Evolutionary conservation across 2,797 vertebrate species (phyloP).

Genomic region (Trachurus trachurus): DNA sequence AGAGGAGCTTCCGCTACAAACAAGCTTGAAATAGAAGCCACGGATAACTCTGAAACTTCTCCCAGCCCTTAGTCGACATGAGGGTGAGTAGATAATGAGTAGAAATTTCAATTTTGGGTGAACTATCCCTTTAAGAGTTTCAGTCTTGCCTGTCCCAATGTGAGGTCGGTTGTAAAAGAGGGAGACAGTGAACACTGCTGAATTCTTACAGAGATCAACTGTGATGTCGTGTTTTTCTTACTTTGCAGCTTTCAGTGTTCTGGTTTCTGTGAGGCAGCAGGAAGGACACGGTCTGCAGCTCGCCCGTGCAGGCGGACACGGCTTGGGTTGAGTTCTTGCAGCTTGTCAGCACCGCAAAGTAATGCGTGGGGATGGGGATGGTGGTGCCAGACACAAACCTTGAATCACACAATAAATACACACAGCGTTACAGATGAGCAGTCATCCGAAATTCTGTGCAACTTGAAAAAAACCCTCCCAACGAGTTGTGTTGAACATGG

Average conservation of each 20-base stretch:
- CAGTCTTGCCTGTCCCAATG: too few species aligned
- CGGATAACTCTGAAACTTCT: too few species aligned
- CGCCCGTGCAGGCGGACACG: slow-evolving; percentile 77
- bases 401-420: background rate
- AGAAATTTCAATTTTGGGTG: too few species aligned
- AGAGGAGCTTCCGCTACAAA: too few species aligned
- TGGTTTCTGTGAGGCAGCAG: slow-evolving; percentile 90
- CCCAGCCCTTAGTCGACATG: too few species aligned
- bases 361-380: slow-evolving; percentile 91
- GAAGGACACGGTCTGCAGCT: slow-evolving; percentile 88
- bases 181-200: too few species aligned
- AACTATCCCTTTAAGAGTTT: too few species aligned
- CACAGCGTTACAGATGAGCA: background rate
- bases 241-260: slow-evolving; percentile 90
- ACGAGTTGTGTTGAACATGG: background rate
- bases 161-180: too few species aligned
- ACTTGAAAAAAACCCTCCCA: background rate
- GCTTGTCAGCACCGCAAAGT: slow-evolving; percentile 90
- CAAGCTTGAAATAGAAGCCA: too few species aligned
- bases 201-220: background rate
- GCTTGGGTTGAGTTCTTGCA: slow-evolving; percentile 81
- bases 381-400: slow-evolving; percentile 74
- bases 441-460: background rate
- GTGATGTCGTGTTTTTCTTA: slow-evolving; percentile 19
- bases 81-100: too few species aligned